Conservation (phyloP, 1,140 invertebrate species). For the Drosophila mayri region DNA sequence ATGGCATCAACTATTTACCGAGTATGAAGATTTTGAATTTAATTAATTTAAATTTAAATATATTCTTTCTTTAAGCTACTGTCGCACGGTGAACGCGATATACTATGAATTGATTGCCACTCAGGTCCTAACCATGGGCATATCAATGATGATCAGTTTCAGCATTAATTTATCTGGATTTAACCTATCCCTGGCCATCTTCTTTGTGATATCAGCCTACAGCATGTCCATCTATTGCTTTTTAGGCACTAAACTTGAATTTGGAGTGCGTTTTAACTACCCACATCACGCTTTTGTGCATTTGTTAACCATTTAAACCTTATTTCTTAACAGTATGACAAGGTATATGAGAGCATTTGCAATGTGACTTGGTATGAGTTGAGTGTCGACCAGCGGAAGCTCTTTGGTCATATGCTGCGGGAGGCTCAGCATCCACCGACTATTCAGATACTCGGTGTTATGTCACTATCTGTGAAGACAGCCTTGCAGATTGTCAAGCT, state of each 20-base stretch:
- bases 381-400: conserved; percentile 9
- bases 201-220: conserved; percentile 55
- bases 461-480: conserved; percentile 15
- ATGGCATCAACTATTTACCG: conserved; percentile 67
- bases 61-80: conserved; percentile 35
- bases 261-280: conserved; percentile 32
- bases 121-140: conserved; percentile 55
- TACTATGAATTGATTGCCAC: conserved; percentile 55
- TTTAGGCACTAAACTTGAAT: conserved; percentile 66
- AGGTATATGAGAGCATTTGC: conserved; percentile 49
- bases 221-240: conserved; percentile 65
- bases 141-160: conserved; percentile 50
- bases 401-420: conserved; percentile 7
- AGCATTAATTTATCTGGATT: conserved; percentile 51
- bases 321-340: conserved; percentile 41
- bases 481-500: conserved; percentile 68
- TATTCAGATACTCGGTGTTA: conserved; percentile 19
- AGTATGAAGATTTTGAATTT: conserved; percentile 18
- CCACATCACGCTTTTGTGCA: neutral
- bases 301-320: neutral
- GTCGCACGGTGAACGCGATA: conserved; percentile 36
- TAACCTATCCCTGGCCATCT: conserved; percentile 49
- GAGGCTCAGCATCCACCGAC: conserved; percentile 23
- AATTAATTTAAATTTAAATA: neutral
- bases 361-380: conserved; percentile 53